Evolutionary conservation across 2,113 vertebrate genomes (phyloP).

Genomic region (Notarius quadriscutis): DNA sequence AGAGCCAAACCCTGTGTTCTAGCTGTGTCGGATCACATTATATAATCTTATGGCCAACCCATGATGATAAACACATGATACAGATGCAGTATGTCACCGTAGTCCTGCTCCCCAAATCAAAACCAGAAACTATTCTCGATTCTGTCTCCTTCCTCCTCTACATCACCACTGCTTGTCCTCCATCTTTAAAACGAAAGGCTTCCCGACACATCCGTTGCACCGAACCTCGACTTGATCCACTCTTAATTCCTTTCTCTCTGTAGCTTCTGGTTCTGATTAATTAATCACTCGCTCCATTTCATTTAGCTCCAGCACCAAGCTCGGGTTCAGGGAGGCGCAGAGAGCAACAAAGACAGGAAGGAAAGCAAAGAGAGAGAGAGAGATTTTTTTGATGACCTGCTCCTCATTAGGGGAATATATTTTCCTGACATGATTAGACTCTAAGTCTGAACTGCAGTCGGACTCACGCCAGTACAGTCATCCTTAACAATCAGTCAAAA

Average conservation of each 20-base stretch:
- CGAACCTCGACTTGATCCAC: background rate
- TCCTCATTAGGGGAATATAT: slow-evolving; percentile 30
- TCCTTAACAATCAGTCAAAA: background rate
- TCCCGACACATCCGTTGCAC: background rate
- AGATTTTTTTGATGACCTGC: background rate
- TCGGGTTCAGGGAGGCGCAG: background rate
- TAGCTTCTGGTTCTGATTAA: slow-evolving; percentile 25
- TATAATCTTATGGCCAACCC: slow-evolving; percentile 33
- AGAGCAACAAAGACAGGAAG: slow-evolving; percentile 10
- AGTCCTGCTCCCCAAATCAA: slow-evolving; percentile 52
- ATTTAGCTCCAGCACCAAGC: slow-evolving; percentile 1
- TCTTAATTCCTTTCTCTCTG: slow-evolving; percentile 34
- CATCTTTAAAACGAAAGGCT: slow-evolving; percentile 29
- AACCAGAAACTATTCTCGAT: slow-evolving; percentile 45
- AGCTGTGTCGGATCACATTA: slow-evolving; percentile 39
- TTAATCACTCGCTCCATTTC: slow-evolving; percentile 24
- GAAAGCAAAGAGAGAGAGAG: background rate
- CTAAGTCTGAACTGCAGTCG: background rate
- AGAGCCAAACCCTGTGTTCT: slow-evolving; percentile 19
- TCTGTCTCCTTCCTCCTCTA: slow-evolving; percentile 17
- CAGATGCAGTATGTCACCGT: slow-evolving; percentile 41
- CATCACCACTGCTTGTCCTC: slow-evolving; percentile 42
- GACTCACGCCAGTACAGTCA: background rate
- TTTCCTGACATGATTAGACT: slow-evolving; percentile 25
- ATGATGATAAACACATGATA: slow-evolving; percentile 46